Base-by-base conservation (phyloP, 2,888 invertebrate genomes). In the Drosophila fulvimacula region DNA sequence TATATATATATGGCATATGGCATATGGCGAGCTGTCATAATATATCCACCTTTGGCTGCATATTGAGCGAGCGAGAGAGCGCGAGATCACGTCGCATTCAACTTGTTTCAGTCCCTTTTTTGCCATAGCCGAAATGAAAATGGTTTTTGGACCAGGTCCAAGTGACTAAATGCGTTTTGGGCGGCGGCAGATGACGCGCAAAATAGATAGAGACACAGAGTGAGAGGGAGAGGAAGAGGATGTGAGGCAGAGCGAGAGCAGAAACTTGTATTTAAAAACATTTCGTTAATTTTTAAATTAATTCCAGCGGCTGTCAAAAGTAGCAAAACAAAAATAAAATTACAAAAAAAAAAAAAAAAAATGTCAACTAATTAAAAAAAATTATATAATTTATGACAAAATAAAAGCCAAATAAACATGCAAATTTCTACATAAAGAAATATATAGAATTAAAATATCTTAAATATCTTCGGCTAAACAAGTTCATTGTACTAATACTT, bases 101-200 rank as follows among this genome's bases (percentile, higher is more conserved):
- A 57, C 63, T 48, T 52, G 46, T 24, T 44, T 19, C 19, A 69
- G 76, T 68, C 72, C 76, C 68, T 72, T 76, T 52, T 65, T 11
- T 46, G 34, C 52, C 32, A 62, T 49, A 63, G 66, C 67, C 66
- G 73, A 76, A 76, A 71, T 21, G 21, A 44, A 75, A 82, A 77
- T 73, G 68, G 70, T 27, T 70, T 53, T 75, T 83, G 83, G 86
- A 61, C 42, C 60, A 21, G 3, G 32, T 72, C 83, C 83, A 83
- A 85, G 36, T 69, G 68, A 58, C 76, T 79, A 81, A 83, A 82
- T 83, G 82, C 82, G 83, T 82, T 85, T 82, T 75, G 70, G 82
- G 69, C 62, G 42, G 49, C 46, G 11, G 55, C 46, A 60, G 64
- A 84, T 84, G 79, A 84, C 82, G 84, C 56, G 65, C 56, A 44